phyloP scores from a whole-genome alignment of 2,113 vertebrate species.

The Halcyon malimbica region DNA sequence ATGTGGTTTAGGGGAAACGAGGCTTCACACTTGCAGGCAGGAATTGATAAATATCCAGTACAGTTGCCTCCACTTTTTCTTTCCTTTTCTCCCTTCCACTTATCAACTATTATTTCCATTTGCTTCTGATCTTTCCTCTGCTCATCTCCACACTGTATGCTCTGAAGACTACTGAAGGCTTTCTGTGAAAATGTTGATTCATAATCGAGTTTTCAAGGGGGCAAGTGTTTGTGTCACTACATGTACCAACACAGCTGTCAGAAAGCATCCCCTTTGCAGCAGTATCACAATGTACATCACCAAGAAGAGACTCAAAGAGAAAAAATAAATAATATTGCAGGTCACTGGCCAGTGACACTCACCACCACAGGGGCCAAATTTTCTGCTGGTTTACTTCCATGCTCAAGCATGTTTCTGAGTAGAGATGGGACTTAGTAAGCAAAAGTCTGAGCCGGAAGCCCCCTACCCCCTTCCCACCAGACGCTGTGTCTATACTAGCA shows the following conservation, averaged over 20 bases:
- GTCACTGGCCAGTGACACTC: background rate
- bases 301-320: background rate
- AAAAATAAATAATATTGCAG: background rate
- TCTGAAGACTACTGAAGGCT: background rate
- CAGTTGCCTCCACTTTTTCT: background rate
- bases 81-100: background rate
- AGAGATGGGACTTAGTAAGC: background rate
- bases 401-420: background rate
- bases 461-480: background rate
- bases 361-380: background rate
- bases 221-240: background rate
- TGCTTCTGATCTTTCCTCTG: background rate
- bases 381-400: background rate
- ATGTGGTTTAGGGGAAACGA: background rate
- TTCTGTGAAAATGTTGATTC: background rate
- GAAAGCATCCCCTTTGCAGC: background rate
- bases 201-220: background rate
- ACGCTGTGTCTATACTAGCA: background rate
- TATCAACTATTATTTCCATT: background rate
- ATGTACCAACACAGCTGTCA: background rate
- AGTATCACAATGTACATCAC: fast-evolving
- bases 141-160: background rate
- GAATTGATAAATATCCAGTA: background rate
- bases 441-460: background rate
- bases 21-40: background rate